Percentiles rank a stretch among this genome's conserved stretches.
Evolutionary conservation across 1,140 invertebrate genomes (phyloP).

Genomic region (Holcopasites calliopsidis): DNA sequence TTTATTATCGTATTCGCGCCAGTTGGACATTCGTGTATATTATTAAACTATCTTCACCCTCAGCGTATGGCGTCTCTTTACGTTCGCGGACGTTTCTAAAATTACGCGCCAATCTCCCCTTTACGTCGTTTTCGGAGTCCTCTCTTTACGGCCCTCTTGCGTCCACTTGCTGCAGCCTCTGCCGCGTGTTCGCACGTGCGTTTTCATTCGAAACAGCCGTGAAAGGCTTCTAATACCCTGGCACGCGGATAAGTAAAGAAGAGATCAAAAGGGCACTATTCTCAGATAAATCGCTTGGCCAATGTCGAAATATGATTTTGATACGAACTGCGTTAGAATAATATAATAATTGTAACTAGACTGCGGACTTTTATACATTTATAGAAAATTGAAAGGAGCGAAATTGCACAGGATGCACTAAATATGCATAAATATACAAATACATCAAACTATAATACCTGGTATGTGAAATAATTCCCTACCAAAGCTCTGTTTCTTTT

Average conservation of each 20-base stretch:
- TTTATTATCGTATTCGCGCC: conserved; percentile 67
- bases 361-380: too few relatives aligned
- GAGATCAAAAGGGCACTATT: not conserved
- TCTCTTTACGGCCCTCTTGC: conserved; percentile 49
- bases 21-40: conserved; percentile 66
- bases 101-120: conserved; percentile 58
- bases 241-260: not conserved
- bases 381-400: too few relatives aligned
- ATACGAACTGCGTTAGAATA: too few relatives aligned
- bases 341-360: too few relatives aligned
- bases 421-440: too few relatives aligned
- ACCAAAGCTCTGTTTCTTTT: too few relatives aligned
- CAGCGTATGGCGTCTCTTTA: conserved; percentile 55
- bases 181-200: conserved; percentile 33
- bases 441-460: too few relatives aligned
- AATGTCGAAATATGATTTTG: not conserved
- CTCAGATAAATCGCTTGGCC: not conserved
- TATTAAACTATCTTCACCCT: conserved; percentile 70
- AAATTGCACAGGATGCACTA: too few relatives aligned
- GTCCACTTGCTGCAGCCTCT: conserved; percentile 42
- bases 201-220: conserved; percentile 26
- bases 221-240: not conserved
- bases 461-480: too few relatives aligned
- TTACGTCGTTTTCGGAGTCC: conserved; percentile 38
- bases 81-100: conserved; percentile 62